Percentiles rank a stretch among this genome's conserved stretches.
Conservation (phyloP, 2,888 invertebrate genomes). For the Teinopalpus imperialis region DNA sequence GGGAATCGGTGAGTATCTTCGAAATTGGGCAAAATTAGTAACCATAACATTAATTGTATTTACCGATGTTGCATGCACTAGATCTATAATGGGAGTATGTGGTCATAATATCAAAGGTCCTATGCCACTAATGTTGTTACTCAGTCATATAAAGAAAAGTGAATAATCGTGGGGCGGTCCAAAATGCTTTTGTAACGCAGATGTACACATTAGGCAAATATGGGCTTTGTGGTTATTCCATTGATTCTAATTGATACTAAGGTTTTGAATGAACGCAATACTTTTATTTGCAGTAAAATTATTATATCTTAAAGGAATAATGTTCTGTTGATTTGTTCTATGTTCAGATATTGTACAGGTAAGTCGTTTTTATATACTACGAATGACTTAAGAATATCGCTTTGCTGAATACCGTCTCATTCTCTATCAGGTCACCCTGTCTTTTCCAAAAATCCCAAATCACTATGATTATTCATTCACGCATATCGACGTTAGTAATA, state of each 20-base stretch:
- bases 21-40: conserved; percentile 3
- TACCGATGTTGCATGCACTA: conserved; percentile 65
- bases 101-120: conserved; percentile 78
- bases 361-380: conserved; percentile 25
- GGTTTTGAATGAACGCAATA: conserved; percentile 26
- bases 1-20: conserved; percentile 80
- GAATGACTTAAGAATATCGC: conserved; percentile 38
- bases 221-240: conserved; percentile 23
- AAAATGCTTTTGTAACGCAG: conserved; percentile 49
- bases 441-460: conserved; percentile 36
- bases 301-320: conserved; percentile 31
- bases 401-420: conserved; percentile 43
- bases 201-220: conserved; percentile 27
- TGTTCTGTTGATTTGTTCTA: conserved; percentile 31
- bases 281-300: conserved; percentile 30
- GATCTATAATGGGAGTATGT: conserved; percentile 76
- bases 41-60: conserved; percentile 17
- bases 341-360: conserved; percentile 25
- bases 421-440: conserved; percentile 58
- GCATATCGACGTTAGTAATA: conserved; percentile 8
- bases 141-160: conserved; percentile 30
- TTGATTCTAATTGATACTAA: conserved; percentile 24
- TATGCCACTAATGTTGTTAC: conserved; percentile 56
- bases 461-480: conserved; percentile 16
- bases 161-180: conserved; percentile 39